These are phyloP conservation scores for Trypoxylon attenuatum DNA, from an alignment of 2,888 invertebrate genomes.

Conservation along the genomic window DNA sequence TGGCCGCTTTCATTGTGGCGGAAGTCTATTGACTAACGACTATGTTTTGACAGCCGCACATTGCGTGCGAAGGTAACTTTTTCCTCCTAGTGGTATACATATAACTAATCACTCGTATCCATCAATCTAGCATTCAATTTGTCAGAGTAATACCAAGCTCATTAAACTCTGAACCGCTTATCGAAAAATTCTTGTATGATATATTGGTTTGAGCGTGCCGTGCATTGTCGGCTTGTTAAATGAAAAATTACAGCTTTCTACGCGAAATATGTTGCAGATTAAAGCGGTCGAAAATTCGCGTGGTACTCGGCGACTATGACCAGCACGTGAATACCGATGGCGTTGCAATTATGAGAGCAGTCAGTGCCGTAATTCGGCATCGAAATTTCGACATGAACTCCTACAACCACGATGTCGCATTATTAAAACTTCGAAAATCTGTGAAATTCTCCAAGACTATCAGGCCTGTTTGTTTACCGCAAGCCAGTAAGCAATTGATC, in stretches of 20 bases:
- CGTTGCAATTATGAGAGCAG: constrained; percentile 87
- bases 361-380: constrained; percentile 86
- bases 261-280: too few species aligned
- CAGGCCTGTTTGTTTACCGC: constrained; percentile 86
- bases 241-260: too few species aligned
- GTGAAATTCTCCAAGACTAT: constrained; percentile 85
- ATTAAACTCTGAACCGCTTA: too few species aligned
- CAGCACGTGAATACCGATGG: constrained; percentile 87
- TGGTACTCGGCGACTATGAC: constrained; percentile 90
- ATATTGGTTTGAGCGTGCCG: too few species aligned
- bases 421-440: constrained; percentile 85
- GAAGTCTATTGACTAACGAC: constrained; percentile 87
- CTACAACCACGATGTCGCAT: constrained; percentile 90
- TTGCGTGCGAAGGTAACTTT: constrained; percentile 84
- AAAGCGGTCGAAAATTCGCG: constrained; percentile 86
- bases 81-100: too few species aligned
- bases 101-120: too few species aligned
- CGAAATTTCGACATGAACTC: constrained; percentile 89
- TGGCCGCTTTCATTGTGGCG: constrained; percentile 92
- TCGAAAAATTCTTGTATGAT: too few species aligned
- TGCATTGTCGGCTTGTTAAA: too few species aligned
- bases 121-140: too few species aligned
- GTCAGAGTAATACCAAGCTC: too few species aligned
- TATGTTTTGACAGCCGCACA: constrained; percentile 92
- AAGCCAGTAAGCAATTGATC: too few species aligned